A percentile compares a stretch with the other conserved stretches of the same genome.
Conservation (phyloP, 2,797 vertebrate genomes). For the Miichthys miiuy region DNA sequence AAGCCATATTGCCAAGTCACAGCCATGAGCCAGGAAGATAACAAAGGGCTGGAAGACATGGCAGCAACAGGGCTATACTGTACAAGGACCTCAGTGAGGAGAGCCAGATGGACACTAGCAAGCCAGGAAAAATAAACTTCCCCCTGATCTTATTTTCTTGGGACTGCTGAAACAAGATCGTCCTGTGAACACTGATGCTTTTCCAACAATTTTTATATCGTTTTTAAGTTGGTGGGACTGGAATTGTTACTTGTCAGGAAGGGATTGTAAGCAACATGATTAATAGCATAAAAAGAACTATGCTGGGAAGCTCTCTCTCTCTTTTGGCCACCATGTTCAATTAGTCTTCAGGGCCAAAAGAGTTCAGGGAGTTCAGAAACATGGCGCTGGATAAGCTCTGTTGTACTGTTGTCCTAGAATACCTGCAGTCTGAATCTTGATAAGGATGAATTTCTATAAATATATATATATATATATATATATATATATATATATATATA, state of each 20-base stretch:
- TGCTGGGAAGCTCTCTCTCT: slow-evolving; percentile 11
- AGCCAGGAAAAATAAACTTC: slow-evolving; percentile 20
- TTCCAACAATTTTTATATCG: slow-evolving; percentile 13
- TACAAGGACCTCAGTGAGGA: slow-evolving; percentile 9
- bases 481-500: too few relatives aligned
- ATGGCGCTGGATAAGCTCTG: slow-evolving; percentile 19
- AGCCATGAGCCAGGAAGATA: slow-evolving; percentile 77
- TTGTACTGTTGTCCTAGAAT: slow-evolving; percentile 18
- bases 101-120: slow-evolving; percentile 10
- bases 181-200: slow-evolving; percentile 8
- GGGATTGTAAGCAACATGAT: slow-evolving; percentile 22
- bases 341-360: slow-evolving; percentile 12
- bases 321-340: not conserved
- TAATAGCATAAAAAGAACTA: slow-evolving; percentile 19
- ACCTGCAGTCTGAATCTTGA: not conserved
- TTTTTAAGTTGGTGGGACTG: not conserved
- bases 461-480: too few relatives aligned
- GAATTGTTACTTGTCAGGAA: slow-evolving; percentile 7
- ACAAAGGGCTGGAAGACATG: slow-evolving; percentile 66
- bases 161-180: slow-evolving; percentile 19
- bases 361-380: slow-evolving; percentile 26
- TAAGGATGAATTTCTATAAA: slow-evolving; percentile 22
- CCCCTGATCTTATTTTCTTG: not conserved
- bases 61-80: slow-evolving; percentile 16
- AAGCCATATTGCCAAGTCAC: slow-evolving; percentile 50